Conservation (phyloP, 2,113 vertebrate genomes). For the Cercopithecus mona region DNA sequence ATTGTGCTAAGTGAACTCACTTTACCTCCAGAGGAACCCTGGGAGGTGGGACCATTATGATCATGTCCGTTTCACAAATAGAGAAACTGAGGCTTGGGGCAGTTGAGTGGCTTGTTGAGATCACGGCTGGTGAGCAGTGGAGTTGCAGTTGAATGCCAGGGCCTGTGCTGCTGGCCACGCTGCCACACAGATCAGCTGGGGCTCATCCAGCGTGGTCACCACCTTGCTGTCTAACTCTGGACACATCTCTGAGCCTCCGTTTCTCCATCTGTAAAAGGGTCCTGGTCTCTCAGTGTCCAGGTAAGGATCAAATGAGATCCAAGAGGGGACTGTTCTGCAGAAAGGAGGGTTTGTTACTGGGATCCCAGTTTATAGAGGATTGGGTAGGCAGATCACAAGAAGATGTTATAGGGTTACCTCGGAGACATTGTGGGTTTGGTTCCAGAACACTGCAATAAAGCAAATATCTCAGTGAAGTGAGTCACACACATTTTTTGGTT, state of each 20-base stretch:
- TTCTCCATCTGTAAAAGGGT: neutral
- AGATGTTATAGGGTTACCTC: neutral
- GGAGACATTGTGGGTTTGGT: neutral
- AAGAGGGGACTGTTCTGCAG: neutral
- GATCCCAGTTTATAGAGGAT: neutral
- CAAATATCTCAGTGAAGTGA: neutral
- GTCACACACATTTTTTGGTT: neutral
- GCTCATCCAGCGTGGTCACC: rapidly evolving
- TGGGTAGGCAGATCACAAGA: neutral
- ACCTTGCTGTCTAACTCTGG: neutral
- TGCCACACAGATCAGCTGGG: neutral
- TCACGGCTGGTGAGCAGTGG: neutral
- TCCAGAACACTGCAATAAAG: neutral
- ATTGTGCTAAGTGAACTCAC: neutral
- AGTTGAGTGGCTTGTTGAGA: neutral
- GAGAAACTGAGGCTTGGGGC: neutral
- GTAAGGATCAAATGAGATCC: neutral
- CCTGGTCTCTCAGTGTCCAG: neutral
- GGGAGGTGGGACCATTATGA: neutral
- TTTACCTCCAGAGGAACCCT: neutral
- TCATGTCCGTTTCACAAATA: neutral
- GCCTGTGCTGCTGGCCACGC: rapidly evolving
- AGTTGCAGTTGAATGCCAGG: neutral
- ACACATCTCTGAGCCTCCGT: neutral
- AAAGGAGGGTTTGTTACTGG: neutral